Conservation (phyloP, 92 coral and sea anemone species). For the Palythoa grandis region DNA sequence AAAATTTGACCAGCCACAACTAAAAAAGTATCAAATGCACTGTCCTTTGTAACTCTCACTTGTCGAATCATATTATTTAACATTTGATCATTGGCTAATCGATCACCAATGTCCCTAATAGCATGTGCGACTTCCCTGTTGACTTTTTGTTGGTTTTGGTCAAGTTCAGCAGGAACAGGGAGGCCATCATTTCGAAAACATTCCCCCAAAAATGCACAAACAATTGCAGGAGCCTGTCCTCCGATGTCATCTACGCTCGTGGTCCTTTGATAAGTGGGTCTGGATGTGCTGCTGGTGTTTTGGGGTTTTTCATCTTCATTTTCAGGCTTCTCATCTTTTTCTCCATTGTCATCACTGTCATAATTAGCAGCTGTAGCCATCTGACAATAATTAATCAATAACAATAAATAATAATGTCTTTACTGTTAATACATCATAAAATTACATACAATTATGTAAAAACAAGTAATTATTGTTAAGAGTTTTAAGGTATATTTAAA, state of each 20-base stretch:
- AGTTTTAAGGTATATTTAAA: too few species aligned
- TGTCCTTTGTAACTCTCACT: slow-evolving; percentile 85
- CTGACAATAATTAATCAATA: neutral
- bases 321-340: slow-evolving; percentile 21
- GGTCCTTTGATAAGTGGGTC: slow-evolving; percentile 66
- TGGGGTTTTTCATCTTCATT: slow-evolving; percentile 6
- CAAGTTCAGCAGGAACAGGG: slow-evolving; percentile 76
- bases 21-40: slow-evolving; percentile 92
- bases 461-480: too few species aligned
- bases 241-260: slow-evolving; percentile 91
- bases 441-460: too few species aligned
- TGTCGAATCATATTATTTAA: slow-evolving; percentile 76
- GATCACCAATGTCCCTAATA: slow-evolving; percentile 92
- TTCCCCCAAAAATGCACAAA: slow-evolving; percentile 73
- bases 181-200: slow-evolving; percentile 83
- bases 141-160: slow-evolving; percentile 52
- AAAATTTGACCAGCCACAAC: slow-evolving; percentile 86
- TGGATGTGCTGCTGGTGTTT: neutral
- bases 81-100: slow-evolving; percentile 69
- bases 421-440: too few species aligned
- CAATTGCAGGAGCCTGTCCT: slow-evolving; percentile 93
- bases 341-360: slow-evolving; percentile 31
- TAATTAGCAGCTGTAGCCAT: slow-evolving; percentile 46
- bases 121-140: slow-evolving; percentile 90
- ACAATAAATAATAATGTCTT: too few species aligned